Base-by-base conservation (phyloP, 2,888 invertebrate genomes). In the Prosapia bicincta region DNA sequence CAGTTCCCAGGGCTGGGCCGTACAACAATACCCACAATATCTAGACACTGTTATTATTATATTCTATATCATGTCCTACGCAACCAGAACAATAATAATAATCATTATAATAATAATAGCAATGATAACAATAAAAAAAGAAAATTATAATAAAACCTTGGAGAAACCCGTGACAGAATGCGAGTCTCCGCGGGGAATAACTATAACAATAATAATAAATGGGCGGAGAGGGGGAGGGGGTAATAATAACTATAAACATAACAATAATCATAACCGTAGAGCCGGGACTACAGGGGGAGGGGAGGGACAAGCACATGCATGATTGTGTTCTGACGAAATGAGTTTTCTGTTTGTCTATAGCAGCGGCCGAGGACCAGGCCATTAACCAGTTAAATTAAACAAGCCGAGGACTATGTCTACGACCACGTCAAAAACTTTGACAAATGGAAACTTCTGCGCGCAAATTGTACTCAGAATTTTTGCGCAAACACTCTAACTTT, bases 121-220 rank as follows among this genome's bases (percentile, higher is more conserved):
- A 71, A 76, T 72, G 69, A 72, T 76, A 69, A 72, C 68, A 65
- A 76, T 71, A 76, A 76, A 72, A 54, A 72, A 76, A 71, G 43
- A 68, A 28, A 24, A 26, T 54, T 54, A 54, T 54, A 54, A 54
- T 54, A 54, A 54, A 54, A 54, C 54, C 54, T 32, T 68, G 69
- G 6, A 54, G 70, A 66, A 66, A 67, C 73, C 70, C 76, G 77
- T 76, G 79, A 79, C 78, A 79, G 76, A 75, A 70, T 75, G 68
- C 76, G 54, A 69, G 74, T 70, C 71, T 38, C 71, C 72, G 43
- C 72, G 65, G 79, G 78, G 74, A 28, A 74, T 74, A 74, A 74
- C 74, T 74, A 80, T 80, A 80, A 80, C 80, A 80, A 80, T 80
- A 80, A 78, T 79, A 79, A 79, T 80, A 80, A 80, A 79, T 79